Conservation (phyloP, 2,113 vertebrate genomes). For the Ibidorhyncha struthersii region DNA sequence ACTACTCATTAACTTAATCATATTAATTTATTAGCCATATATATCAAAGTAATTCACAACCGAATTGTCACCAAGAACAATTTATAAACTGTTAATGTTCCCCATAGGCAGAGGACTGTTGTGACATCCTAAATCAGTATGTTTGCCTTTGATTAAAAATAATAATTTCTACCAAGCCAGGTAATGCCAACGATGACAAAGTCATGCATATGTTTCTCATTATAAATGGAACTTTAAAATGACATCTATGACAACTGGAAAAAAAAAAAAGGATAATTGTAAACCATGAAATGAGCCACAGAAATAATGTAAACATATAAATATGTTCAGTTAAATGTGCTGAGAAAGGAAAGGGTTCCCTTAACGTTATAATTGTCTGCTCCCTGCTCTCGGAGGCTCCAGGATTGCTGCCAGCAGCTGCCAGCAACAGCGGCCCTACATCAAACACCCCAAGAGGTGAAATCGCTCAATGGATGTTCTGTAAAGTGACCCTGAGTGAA, state of each 20-base stretch:
- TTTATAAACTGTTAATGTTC: conserved; percentile 65
- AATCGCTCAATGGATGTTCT: not conserved
- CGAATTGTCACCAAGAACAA: conserved; percentile 69
- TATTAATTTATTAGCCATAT: conserved; percentile 79
- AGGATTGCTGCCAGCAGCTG: not conserved
- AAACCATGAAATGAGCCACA: conserved; percentile 48
- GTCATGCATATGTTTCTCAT: conserved; percentile 55
- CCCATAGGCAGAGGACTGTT: conserved; percentile 28
- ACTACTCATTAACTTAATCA: conserved; percentile 78
- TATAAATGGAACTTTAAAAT: conserved; percentile 39
- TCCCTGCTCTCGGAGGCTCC: not conserved
- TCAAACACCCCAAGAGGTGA: not conserved
- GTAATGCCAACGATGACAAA: conserved; percentile 51
- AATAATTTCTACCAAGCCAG: conserved; percentile 45
- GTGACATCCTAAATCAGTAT: conserved; percentile 28
- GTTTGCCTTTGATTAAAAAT: conserved; percentile 35
- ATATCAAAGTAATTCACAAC: conserved; percentile 75
- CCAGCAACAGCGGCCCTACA: not conserved
- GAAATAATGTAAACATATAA: conserved; percentile 9
- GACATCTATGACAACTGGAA: not conserved
- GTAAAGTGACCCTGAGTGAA: not conserved
- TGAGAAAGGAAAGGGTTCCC: not conserved
- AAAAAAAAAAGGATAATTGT: not conserved
- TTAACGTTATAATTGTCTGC: not conserved
- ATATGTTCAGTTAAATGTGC: not conserved